A percentile compares a stretch with the other conserved stretches of the same genome.
Conservation (phyloP, 2,888 invertebrate genomes). For the Scrobipalpa atriplicella region DNA sequence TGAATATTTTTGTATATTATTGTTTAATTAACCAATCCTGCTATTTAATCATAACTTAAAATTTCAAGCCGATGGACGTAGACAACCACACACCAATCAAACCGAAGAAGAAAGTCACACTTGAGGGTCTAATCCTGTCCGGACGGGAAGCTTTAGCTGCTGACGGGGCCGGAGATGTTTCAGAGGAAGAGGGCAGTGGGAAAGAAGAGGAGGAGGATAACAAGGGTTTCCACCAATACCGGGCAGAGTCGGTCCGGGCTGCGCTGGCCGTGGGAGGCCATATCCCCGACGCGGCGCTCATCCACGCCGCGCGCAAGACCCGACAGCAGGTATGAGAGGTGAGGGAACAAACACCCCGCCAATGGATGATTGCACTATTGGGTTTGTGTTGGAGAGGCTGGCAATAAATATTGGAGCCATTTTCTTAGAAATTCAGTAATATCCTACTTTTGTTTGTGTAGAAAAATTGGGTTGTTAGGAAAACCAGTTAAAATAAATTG, state of each 20-base stretch:
- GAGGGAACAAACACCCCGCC: slow-evolving; percentile 84
- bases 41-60: slow-evolving; percentile 55
- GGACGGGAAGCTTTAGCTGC: slow-evolving; percentile 93
- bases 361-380: background rate
- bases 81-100: slow-evolving; percentile 44
- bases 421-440: no score
- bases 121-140: slow-evolving; percentile 86
- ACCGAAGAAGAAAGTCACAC: slow-evolving; percentile 66
- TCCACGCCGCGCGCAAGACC: slow-evolving; percentile 97
- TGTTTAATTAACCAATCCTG: slow-evolving; percentile 47
- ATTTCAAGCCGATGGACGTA: slow-evolving; percentile 51
- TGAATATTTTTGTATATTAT: background rate
- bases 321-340: slow-evolving; percentile 92
- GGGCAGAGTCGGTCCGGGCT: slow-evolving; percentile 88
- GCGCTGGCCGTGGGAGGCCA: slow-evolving; percentile 89
- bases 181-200: slow-evolving; percentile 81
- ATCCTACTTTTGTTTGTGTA: no score
- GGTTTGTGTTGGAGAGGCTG: background rate
- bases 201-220: slow-evolving; percentile 67
- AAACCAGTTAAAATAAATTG: no score
- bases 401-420: no score
- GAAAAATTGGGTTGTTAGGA: no score
- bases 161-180: slow-evolving; percentile 86
- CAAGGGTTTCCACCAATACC: slow-evolving; percentile 76
- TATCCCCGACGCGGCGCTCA: slow-evolving; percentile 98